These are phyloP conservation scores for Struthidea cinerea DNA, from an alignment of 2,113 vertebrate genomes.

Conservation along the genomic window DNA sequence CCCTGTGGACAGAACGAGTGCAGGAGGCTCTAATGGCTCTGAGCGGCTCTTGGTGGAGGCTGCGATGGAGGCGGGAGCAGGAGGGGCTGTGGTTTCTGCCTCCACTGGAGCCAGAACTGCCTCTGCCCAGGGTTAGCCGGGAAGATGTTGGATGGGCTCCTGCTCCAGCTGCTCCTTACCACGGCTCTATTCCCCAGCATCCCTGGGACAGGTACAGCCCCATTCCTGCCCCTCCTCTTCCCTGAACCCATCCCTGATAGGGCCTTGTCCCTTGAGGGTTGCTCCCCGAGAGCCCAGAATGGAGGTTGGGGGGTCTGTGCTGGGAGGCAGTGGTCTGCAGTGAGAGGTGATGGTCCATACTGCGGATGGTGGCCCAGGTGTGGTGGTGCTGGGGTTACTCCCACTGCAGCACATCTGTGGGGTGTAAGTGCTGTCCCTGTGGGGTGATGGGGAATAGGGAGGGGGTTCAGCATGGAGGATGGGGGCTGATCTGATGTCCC, in stretches of 20 bases:
- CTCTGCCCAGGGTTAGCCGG: background rate
- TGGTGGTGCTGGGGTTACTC: background rate
- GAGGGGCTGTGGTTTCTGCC: conserved; percentile 52
- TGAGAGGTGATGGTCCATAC: fast-evolving
- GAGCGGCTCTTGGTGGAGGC: background rate
- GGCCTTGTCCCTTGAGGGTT: background rate
- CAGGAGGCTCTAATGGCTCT: conserved; percentile 56
- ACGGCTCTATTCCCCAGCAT: background rate
- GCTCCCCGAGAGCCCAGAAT: fast-evolving
- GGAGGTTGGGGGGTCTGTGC: background rate
- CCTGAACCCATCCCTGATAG: background rate
- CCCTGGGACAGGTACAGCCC: conserved; percentile 15
- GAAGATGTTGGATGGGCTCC: conserved; percentile 28
- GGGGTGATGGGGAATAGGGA: background rate
- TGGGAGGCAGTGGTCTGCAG: background rate
- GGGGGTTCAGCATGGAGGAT: background rate
- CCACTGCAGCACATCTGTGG: background rate
- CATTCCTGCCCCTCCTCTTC: background rate
- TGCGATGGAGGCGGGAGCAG: conserved; percentile 34
- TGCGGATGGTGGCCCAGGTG: background rate
- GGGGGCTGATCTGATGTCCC: fast-evolving
- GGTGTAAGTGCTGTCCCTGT: background rate
- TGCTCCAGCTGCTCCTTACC: background rate
- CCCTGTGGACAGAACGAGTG: conserved; percentile 14
- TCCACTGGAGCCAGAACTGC: background rate